A percentile compares a stretch with the other conserved stretches of the same genome.
phyloP scores from a whole-genome alignment of 1,140 invertebrate genomes.

The Anoplolepis gracilipes region DNA sequence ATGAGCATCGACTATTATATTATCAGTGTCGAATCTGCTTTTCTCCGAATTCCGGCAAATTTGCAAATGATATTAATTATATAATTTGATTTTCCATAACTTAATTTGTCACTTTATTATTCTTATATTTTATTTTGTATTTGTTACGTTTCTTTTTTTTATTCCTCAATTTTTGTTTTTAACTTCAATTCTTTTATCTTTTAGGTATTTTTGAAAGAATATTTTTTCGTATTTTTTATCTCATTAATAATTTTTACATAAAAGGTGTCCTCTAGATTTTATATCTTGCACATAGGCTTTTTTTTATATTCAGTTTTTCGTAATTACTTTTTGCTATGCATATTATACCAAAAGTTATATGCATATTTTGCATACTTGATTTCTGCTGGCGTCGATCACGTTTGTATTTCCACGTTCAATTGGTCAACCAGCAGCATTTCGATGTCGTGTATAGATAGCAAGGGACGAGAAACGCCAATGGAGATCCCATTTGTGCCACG shows the following conservation, averaged over 20 bases:
- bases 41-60: background rate
- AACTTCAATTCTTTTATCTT: background rate
- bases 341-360: no score
- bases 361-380: constrained; percentile 21
- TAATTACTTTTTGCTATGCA: constrained; percentile 24
- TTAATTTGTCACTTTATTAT: background rate
- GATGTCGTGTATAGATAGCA: constrained; percentile 15
- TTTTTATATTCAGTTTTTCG: background rate
- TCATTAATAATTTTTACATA: background rate
- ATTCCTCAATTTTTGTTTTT: background rate
- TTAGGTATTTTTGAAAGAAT: background rate
- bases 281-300: background rate
- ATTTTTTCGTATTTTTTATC: background rate
- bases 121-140: background rate
- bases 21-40: background rate
- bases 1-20: background rate
- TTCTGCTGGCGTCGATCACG: constrained; percentile 24
- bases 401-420: constrained; percentile 31
- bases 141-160: background rate
- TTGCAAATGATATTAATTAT: background rate
- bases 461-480: constrained; percentile 36
- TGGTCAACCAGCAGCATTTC: constrained; percentile 33
- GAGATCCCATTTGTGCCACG: constrained; percentile 54
- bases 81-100: background rate
- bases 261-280: background rate